Conservation (phyloP, 2,113 vertebrate genomes). For the Oreochromis spilurus region DNA sequence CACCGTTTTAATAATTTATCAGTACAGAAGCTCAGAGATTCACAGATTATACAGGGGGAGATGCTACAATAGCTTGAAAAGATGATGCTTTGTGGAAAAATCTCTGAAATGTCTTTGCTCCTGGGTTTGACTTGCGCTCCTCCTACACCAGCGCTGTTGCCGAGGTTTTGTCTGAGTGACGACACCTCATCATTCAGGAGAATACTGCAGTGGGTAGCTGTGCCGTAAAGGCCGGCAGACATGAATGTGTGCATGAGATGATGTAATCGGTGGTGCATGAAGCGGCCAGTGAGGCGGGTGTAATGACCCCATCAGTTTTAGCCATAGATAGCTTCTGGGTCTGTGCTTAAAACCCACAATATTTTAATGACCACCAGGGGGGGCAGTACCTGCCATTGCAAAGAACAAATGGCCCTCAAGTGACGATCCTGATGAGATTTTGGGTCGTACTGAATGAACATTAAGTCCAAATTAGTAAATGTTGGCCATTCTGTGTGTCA, state of each 20-base stretch:
- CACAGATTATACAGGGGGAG: neutral
- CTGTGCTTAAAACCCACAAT: neutral
- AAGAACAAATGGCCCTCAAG: rapidly evolving
- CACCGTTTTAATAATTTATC: neutral
- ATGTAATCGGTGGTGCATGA: rapidly evolving
- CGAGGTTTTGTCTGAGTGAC: neutral
- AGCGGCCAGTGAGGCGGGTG: rapidly evolving
- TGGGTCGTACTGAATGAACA: neutral
- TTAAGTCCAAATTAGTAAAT: neutral
- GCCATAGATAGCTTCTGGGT: rapidly evolving
- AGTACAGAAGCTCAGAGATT: neutral
- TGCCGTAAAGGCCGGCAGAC: neutral
- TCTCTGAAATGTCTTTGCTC: neutral
- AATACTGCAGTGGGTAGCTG: neutral
- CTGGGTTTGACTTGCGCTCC: neutral
- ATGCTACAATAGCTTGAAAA: neutral
- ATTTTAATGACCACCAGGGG: neutral
- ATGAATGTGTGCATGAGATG: neutral
- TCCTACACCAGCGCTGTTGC: rapidly evolving
- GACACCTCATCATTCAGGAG: neutral
- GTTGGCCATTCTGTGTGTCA: rapidly evolving
- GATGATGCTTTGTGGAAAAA: neutral
- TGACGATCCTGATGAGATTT: neutral
- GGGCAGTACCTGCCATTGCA: neutral
- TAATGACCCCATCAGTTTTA: neutral